Evolutionary conservation across 2,888 invertebrate genomes (phyloP), one percentile per base, ranked within the genome.

Genomic region (Xylophagus ater): DNA sequence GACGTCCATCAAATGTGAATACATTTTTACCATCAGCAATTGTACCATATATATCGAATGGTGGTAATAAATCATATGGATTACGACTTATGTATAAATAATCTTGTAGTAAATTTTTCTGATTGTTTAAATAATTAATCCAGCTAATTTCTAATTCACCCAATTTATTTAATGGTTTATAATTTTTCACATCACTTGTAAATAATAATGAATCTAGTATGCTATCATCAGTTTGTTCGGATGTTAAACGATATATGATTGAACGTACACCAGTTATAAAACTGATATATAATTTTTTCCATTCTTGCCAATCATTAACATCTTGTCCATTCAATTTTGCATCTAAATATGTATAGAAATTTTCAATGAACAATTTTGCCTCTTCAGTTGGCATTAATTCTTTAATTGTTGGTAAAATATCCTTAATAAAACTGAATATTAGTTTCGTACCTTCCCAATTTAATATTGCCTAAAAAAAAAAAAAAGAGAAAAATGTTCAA

Each of bases 1-100:
- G 81, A 49, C 77, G 76, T 0, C 83, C 82, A 61, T 93, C 93
- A 63, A 90, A 92, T 0, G 88, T 89, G 65, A 87, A 82, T 61
- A 87, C 74, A 64, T 89, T 84, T 53, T 85, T 81, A 2, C 84
- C 84, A 56, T 87, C 84, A 9, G 79, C 70, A 4, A 90, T 59
- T 24, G 77, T 71, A 7, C 79, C 90, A 34, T 72, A 69, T 41
- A 80, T 79, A 75, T 68, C 23, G 58, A 76, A 75, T 14, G 84
- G 75, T 46, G 76, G 77, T 21, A 82, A 53, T 47, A 76, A 70
- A 30, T 78, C 72, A 1, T 68, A 54, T 0, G 72, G 68, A 1
- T 68, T 73, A 51, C n/a, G n/a, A n/a, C n/a, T n/a, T n/a, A n/a
- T n/a, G n/a, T n/a, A n/a, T n/a, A n/a, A n/a, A n/a, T n/a, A n/a